Percentiles rank a stretch among this genome's conserved stretches.
These are phyloP conservation scores for Gobius niger DNA, from an alignment of 2,113 vertebrate species.

Conservation along the genomic window DNA sequence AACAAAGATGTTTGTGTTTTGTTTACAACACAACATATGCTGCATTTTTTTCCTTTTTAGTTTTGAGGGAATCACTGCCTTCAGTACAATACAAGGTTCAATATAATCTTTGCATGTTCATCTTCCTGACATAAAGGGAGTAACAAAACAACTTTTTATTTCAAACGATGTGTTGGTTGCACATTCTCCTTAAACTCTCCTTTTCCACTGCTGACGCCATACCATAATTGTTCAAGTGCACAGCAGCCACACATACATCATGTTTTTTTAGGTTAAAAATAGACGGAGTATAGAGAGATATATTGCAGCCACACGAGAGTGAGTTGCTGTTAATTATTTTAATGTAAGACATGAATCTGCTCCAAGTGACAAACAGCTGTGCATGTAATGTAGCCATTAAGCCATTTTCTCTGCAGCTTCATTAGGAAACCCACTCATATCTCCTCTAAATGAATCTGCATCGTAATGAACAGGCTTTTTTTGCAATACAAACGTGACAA, in stretches of 20 bases:
- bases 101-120: constrained; percentile 14
- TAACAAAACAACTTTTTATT: constrained; percentile 28
- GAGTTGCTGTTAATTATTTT: constrained; percentile 56
- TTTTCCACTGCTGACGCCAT: constrained; percentile 21
- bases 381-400: constrained; percentile 40
- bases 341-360: constrained; percentile 42
- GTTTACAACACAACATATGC: not conserved
- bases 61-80: constrained; percentile 18
- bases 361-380: constrained; percentile 23
- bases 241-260: constrained; percentile 35
- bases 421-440: constrained; percentile 35
- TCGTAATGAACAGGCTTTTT: constrained; percentile 30
- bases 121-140: constrained; percentile 13
- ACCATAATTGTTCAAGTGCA: constrained; percentile 39
- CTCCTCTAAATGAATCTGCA: constrained; percentile 34
- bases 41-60: constrained; percentile 7
- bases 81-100: constrained; percentile 22
- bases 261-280: constrained; percentile 32
- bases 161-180: constrained; percentile 23
- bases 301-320: constrained; percentile 23
- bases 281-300: constrained; percentile 28
- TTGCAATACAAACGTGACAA: not conserved
- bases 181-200: constrained; percentile 23
- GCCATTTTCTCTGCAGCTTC: constrained; percentile 36
- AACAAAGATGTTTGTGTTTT: not conserved